Conservation (phyloP, 2,797 vertebrate genomes). For the Hypotaenidia philippensis region DNA sequence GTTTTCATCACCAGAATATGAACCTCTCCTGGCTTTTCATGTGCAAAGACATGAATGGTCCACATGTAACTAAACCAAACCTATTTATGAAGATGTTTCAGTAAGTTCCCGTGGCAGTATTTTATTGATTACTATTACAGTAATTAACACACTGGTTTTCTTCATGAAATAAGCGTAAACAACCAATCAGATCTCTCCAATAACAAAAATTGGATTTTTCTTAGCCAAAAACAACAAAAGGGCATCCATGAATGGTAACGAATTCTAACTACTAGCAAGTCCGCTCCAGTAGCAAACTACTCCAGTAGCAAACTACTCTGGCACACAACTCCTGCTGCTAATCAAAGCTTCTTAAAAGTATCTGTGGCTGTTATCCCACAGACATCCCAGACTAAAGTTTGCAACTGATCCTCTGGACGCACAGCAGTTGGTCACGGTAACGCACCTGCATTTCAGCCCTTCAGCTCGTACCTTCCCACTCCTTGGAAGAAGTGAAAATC, state of each 20-base stretch:
- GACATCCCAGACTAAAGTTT: not conserved
- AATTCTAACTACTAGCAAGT: not conserved
- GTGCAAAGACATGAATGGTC: not conserved
- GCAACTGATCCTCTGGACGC: not conserved
- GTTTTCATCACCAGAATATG: not conserved
- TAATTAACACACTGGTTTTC: not conserved
- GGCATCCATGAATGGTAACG: not conserved
- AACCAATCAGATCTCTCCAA: not conserved
- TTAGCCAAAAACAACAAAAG: not conserved
- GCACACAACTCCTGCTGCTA: not conserved
- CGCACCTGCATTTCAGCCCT: not conserved
- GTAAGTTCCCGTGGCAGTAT: not conserved
- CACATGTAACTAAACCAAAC: not conserved
- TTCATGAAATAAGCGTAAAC: not conserved
- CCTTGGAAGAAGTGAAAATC: not conserved
- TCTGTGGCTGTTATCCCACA: not conserved
- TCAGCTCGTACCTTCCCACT: not conserved
- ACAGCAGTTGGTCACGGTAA: not conserved
- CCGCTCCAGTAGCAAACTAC: not conserved
- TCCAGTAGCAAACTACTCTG: not conserved
- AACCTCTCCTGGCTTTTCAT: not conserved
- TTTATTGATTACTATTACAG: not conserved
- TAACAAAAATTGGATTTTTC: not conserved
- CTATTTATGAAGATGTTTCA: not conserved
- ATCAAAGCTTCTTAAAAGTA: not conserved